These are phyloP conservation scores for Hyles lineata DNA, from an alignment of 2,888 invertebrate genomes.

Conservation along the genomic window DNA sequence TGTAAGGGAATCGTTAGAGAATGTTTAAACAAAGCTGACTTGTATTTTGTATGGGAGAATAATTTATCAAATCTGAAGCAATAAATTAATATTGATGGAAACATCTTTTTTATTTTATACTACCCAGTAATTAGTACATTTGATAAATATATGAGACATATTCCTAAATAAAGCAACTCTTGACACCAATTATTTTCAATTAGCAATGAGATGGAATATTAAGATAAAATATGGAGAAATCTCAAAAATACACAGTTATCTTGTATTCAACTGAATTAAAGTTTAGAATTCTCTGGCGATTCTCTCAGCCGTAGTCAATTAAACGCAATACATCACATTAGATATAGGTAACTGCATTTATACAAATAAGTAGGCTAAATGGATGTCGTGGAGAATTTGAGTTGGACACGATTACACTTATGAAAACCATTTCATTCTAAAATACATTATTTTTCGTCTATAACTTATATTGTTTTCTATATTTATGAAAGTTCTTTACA, in stretches of 20 bases:
- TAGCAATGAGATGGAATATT: too few relatives aligned
- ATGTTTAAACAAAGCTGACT: constrained; percentile 10
- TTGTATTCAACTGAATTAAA: not conserved
- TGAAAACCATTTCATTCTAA: too few relatives aligned
- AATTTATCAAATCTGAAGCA: constrained; percentile 14
- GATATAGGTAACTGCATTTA: constrained; percentile 6
- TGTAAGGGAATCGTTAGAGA: constrained; percentile 12
- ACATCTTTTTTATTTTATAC: constrained; percentile 8
- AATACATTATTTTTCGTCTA: too few relatives aligned
- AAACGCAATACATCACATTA: constrained; percentile 8
- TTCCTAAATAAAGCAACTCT: not conserved
- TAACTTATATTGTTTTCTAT: too few relatives aligned
- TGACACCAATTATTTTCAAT: not conserved
- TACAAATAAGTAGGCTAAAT: not conserved
- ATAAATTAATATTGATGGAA: constrained; percentile 18
- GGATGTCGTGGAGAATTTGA: not conserved
- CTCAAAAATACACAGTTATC: not conserved
- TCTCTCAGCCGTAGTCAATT: constrained; percentile 11
- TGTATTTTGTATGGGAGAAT: constrained; percentile 26
- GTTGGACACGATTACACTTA: too few relatives aligned
- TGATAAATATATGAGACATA: too few relatives aligned
- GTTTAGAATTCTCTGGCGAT: not conserved
- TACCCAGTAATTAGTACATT: not conserved
- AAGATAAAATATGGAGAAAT: not conserved
- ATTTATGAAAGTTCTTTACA: too few relatives aligned